These are phyloP conservation scores for Microtus richardsoni DNA, from an alignment of 2,113 vertebrate genomes.

Conservation along the genomic window DNA sequence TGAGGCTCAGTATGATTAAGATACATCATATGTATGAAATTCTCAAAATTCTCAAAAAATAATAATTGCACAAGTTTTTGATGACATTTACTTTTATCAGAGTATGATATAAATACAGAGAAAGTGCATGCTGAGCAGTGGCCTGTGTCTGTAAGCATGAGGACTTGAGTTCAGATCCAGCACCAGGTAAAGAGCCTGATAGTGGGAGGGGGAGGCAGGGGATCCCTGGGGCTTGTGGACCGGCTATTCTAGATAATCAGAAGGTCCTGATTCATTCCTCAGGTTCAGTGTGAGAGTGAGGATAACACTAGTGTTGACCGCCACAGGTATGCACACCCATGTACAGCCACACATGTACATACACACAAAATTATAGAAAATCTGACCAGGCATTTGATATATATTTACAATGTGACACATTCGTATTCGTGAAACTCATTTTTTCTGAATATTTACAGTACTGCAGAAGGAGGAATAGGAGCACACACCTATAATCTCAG, in stretches of 20 bases:
- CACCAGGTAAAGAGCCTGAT: not conserved
- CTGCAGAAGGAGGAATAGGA: not conserved
- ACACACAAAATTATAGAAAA: too few relatives aligned
- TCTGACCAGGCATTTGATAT: too few relatives aligned
- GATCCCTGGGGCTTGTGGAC: not conserved
- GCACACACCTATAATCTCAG: not conserved
- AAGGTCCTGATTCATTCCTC: not conserved
- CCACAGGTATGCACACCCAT: too few relatives aligned
- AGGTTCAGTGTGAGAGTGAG: too few relatives aligned
- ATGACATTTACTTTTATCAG: not conserved
- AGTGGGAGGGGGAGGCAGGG: not conserved
- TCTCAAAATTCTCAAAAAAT: too few relatives aligned
- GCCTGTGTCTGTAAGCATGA: not conserved
- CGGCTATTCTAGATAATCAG: accelerated
- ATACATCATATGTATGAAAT: too few relatives aligned
- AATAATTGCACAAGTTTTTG: not conserved
- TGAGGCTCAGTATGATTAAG: too few relatives aligned
- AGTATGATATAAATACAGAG: too few relatives aligned
- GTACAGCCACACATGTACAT: too few relatives aligned
- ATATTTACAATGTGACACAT: too few relatives aligned
- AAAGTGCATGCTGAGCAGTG: not conserved
- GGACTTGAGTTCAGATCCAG: not conserved
- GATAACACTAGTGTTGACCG: too few relatives aligned
- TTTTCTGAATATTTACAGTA: not conserved
- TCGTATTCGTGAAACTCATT: not conserved